Evolutionary conservation across 92 coral and sea anemone species (phyloP).

Genomic region (Meandrina meandrites): DNA sequence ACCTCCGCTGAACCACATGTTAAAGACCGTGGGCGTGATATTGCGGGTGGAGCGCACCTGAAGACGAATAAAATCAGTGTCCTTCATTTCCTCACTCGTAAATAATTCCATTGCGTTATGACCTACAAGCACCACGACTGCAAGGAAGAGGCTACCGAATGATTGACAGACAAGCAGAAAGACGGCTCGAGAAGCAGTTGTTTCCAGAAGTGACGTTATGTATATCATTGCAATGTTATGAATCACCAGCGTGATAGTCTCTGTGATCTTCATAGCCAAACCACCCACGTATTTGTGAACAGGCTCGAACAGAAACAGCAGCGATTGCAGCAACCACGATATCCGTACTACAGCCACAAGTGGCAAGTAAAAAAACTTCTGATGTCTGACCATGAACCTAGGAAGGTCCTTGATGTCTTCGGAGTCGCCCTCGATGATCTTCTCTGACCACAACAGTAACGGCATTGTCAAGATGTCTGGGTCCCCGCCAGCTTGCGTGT

Average conservation of each 20-base stretch:
- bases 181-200: slow-evolving; percentile 10
- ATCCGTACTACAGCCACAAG: slow-evolving; percentile 14
- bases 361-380: slow-evolving; percentile 30
- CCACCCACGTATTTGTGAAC: slow-evolving; percentile 15
- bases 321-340: slow-evolving; percentile 28
- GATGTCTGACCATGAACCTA: slow-evolving; percentile 23
- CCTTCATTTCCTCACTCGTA: slow-evolving; percentile 18
- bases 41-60: slow-evolving; percentile 29
- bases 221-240: slow-evolving; percentile 6
- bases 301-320: slow-evolving; percentile 16
- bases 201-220: slow-evolving; percentile 21
- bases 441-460: slow-evolving; percentile 26
- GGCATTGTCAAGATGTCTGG: slow-evolving; percentile 37
- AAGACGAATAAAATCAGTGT: slow-evolving; percentile 13
- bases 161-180: slow-evolving; percentile 7
- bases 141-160: slow-evolving; percentile 12
- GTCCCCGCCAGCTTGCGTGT: slow-evolving; percentile 26
- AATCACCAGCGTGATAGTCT: slow-evolving; percentile 7
- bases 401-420: slow-evolving; percentile 26
- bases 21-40: slow-evolving; percentile 25
- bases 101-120: slow-evolving; percentile 29
- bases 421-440: slow-evolving; percentile 29
- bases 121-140: slow-evolving; percentile 11
- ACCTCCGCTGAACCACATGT: slow-evolving; percentile 41
- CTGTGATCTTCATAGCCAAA: slow-evolving; percentile 30